phyloP scores from a whole-genome alignment of 92 coral and sea anemone genomes.

The Phenganax stokvisi region DNA sequence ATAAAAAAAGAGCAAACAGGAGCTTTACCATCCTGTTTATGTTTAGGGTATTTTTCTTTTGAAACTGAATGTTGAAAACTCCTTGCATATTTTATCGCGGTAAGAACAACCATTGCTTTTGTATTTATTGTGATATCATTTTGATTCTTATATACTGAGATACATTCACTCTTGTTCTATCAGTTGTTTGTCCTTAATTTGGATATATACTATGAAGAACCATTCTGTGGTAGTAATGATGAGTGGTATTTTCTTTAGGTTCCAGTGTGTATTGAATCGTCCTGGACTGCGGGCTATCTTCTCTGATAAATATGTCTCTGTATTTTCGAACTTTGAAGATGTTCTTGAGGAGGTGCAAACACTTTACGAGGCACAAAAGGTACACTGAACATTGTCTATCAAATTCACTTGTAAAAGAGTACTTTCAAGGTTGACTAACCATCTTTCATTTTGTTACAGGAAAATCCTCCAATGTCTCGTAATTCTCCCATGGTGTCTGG shows the following conservation, averaged over 20 bases:
- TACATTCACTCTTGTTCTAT: too few species aligned
- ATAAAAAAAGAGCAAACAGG: too few species aligned
- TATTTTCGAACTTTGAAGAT: slow-evolving; percentile 81
- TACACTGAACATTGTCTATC: background rate
- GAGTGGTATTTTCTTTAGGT: slow-evolving; percentile 44
- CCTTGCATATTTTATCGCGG: slow-evolving; percentile 77
- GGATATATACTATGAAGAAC: too few species aligned
- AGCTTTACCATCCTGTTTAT: background rate
- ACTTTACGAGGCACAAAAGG: slow-evolving; percentile 87
- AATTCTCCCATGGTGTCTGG: slow-evolving; percentile 95
- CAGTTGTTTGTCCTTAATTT: too few species aligned
- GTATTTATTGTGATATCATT: too few species aligned
- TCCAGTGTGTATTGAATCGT: slow-evolving; percentile 77
- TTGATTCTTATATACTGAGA: too few species aligned
- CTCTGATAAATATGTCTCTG: slow-evolving; percentile 85
- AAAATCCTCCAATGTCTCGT: slow-evolving; percentile 92
- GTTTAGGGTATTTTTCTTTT: slow-evolving; percentile 69
- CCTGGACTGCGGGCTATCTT: slow-evolving; percentile 67
- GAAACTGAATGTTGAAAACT: slow-evolving; percentile 70
- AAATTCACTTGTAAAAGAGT: too few species aligned
- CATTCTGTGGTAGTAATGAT: too few species aligned
- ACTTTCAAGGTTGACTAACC: background rate
- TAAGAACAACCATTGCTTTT: slow-evolving; percentile 9
- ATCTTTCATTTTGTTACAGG: slow-evolving; percentile 45
- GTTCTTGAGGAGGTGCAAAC: slow-evolving; percentile 90